Percentiles rank a stretch among this genome's conserved stretches.
Conservation (phyloP, 2,888 invertebrate species). For the Caenorhabditis sinica region DNA sequence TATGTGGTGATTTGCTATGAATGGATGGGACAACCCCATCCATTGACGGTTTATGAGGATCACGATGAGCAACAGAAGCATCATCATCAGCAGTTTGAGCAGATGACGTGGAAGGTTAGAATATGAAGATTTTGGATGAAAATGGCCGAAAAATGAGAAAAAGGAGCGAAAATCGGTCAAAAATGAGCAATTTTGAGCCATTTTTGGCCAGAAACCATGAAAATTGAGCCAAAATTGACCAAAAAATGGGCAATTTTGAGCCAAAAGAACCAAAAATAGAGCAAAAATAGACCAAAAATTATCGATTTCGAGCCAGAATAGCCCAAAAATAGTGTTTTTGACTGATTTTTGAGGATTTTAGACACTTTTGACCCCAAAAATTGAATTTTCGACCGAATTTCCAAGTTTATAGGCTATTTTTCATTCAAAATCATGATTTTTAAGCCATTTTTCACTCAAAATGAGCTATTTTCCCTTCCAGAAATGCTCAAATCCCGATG, state of each 20-base stretch:
- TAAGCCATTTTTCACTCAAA: not conserved
- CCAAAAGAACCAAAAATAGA: not conserved
- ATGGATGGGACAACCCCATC: slow-evolving; percentile 72
- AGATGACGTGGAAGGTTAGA: slow-evolving; percentile 61
- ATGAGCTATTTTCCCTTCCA: slow-evolving; percentile 17
- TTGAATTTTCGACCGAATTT: not conserved
- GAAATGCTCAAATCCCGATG: slow-evolving; percentile 52
- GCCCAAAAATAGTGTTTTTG: not conserved
- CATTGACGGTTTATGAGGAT: slow-evolving; percentile 67
- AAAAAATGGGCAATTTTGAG: no score
- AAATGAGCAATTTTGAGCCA: no score
- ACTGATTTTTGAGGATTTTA: not conserved
- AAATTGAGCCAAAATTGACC: no score
- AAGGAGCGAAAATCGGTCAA: not conserved
- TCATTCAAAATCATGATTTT: not conserved
- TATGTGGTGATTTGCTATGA: slow-evolving; percentile 70
- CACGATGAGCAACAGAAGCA: not conserved
- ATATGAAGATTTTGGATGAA: not conserved
- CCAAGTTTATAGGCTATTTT: not conserved
- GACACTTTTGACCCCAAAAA: not conserved
- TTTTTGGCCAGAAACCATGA: not conserved
- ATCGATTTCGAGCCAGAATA: no score
- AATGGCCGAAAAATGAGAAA: not conserved
- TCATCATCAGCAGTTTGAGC: slow-evolving; percentile 13
- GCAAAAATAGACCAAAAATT: not conserved